Percentiles rank a stretch among this genome's conserved stretches.
Conservation (phyloP, 2,888 invertebrate species). For the Opisthograptis luteolata region DNA sequence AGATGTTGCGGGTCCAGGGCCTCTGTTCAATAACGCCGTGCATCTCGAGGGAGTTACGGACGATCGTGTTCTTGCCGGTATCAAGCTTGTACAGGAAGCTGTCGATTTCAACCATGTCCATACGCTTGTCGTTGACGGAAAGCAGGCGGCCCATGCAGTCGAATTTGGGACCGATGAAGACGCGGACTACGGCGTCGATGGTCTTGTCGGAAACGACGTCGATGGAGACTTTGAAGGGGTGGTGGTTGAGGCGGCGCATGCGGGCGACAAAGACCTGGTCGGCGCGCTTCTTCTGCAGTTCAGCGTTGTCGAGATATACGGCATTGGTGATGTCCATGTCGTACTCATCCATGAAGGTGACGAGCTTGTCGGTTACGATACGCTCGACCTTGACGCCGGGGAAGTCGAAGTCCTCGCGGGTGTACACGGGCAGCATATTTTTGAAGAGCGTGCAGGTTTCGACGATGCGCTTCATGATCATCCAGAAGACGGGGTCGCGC, state of each 20-base stretch:
- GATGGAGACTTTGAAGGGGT: slow-evolving; percentile 85
- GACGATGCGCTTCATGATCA: slow-evolving; percentile 85
- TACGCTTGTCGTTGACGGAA: slow-evolving; percentile 73
- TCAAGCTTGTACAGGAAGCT: slow-evolving; percentile 85
- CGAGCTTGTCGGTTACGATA: slow-evolving; percentile 86
- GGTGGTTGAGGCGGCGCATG: slow-evolving; percentile 87
- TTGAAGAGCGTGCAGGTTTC: slow-evolving; percentile 85
- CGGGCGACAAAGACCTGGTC: slow-evolving; percentile 81
- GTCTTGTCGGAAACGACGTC: slow-evolving; percentile 83
- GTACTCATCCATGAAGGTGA: slow-evolving; percentile 88
- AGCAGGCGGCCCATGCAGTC: slow-evolving; percentile 86
- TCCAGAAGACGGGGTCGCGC: slow-evolving; percentile 90
- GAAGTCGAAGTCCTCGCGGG: slow-evolving; percentile 84
- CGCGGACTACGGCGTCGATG: slow-evolving; percentile 85
- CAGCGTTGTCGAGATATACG: slow-evolving; percentile 75
- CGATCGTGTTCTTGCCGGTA: slow-evolving; percentile 87
- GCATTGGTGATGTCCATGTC: slow-evolving; percentile 87
- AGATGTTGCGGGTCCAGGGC: slow-evolving; percentile 65
- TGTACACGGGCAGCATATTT: slow-evolving; percentile 84
- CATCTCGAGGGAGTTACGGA: slow-evolving; percentile 88
- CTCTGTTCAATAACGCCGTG: slow-evolving; percentile 86
- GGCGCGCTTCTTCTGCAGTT: slow-evolving; percentile 76
- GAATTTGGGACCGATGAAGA: slow-evolving; percentile 89
- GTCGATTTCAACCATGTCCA: slow-evolving; percentile 76
- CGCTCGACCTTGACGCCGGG: slow-evolving; percentile 86